A percentile compares a stretch with the other conserved stretches of the same genome.
These are phyloP conservation scores for Archaeoteleia sp. DNA, from an alignment of 2,888 invertebrate species.

Conservation along the genomic window DNA sequence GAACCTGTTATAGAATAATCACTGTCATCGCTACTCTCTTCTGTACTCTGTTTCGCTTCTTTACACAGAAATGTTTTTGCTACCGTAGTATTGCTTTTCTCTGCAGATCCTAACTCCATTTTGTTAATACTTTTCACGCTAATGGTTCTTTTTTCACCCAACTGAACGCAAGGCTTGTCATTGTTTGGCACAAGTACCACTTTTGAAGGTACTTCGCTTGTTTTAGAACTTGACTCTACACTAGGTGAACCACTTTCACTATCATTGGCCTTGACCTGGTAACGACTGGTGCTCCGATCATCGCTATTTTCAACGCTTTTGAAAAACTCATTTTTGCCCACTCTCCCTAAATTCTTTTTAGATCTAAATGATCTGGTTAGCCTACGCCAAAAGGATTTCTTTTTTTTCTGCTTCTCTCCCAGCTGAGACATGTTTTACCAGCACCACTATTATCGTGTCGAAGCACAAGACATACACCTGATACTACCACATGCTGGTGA, in stretches of 20 bases:
- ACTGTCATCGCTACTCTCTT: constrained; percentile 63
- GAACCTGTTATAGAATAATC: constrained; percentile 63
- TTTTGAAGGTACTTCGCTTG: neutral
- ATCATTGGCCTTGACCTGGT: constrained; percentile 33
- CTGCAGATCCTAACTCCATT: constrained; percentile 8
- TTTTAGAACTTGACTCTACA: constrained; percentile 3
- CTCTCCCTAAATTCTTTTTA: constrained; percentile 6
- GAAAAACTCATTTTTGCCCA: constrained; percentile 4
- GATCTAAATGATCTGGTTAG: too few species aligned
- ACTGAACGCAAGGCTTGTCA: neutral
- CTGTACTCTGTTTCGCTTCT: constrained; percentile 46
- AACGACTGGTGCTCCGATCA: neutral
- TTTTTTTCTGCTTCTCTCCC: constrained; percentile 12
- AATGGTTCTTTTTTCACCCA: neutral
- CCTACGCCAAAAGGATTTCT: neutral
- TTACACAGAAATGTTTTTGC: constrained; percentile 44
- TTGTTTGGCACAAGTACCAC: neutral
- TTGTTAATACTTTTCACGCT: neutral
- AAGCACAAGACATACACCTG: neutral
- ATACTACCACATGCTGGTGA: neutral
- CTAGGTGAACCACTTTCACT: constrained; percentile 30
- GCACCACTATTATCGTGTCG: neutral
- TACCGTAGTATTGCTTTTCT: constrained; percentile 3
- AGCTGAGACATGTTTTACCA: constrained; percentile 10
- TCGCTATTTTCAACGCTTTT: neutral